Evolutionary conservation across 1,140 invertebrate genomes (phyloP).

Genomic region (Drosophila setifemur): DNA sequence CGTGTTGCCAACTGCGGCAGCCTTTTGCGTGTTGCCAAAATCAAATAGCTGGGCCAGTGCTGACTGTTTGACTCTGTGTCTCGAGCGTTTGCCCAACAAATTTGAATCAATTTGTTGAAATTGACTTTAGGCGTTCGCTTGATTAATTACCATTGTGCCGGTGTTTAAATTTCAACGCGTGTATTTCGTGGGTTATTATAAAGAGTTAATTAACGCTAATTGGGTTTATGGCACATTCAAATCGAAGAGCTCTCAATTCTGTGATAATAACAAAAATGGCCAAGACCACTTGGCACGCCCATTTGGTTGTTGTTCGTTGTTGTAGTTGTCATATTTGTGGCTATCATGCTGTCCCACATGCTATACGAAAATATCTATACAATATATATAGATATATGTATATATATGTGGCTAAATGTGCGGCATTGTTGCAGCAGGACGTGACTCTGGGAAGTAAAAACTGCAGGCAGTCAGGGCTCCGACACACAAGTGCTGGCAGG

Average conservation of each 20-base stretch:
- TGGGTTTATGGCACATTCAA: slow-evolving; percentile 17
- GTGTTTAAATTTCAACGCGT: slow-evolving; percentile 37
- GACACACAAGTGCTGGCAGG: slow-evolving; percentile 30
- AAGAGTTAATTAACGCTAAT: slow-evolving; percentile 43
- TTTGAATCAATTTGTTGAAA: slow-evolving; percentile 81
- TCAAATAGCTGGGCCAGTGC: slow-evolving; percentile 47
- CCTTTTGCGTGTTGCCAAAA: slow-evolving; percentile 75
- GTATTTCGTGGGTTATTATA: background rate
- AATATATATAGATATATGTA: slow-evolving; percentile 5
- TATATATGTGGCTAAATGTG: background rate
- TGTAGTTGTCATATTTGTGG: slow-evolving; percentile 67
- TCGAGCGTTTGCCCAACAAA: slow-evolving; percentile 63
- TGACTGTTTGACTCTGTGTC: slow-evolving; percentile 35
- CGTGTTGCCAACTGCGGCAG: slow-evolving; percentile 59
- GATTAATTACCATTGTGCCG: slow-evolving; percentile 73
- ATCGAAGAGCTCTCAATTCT: slow-evolving; percentile 52
- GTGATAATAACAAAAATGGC: slow-evolving; percentile 59
- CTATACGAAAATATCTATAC: slow-evolving; percentile 5
- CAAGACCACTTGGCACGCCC: slow-evolving; percentile 58
- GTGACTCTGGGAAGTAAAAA: slow-evolving; percentile 62
- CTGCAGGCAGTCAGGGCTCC: slow-evolving; percentile 20
- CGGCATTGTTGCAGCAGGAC: slow-evolving; percentile 29
- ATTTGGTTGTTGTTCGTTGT: slow-evolving; percentile 42
- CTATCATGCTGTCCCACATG: slow-evolving; percentile 48
- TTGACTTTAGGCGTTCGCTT: slow-evolving; percentile 74